Evolutionary conservation across 2,888 invertebrate species (phyloP), one percentile per base, ranked within the genome.

Genomic region (Caenorhabditis doughertyi): DNA sequence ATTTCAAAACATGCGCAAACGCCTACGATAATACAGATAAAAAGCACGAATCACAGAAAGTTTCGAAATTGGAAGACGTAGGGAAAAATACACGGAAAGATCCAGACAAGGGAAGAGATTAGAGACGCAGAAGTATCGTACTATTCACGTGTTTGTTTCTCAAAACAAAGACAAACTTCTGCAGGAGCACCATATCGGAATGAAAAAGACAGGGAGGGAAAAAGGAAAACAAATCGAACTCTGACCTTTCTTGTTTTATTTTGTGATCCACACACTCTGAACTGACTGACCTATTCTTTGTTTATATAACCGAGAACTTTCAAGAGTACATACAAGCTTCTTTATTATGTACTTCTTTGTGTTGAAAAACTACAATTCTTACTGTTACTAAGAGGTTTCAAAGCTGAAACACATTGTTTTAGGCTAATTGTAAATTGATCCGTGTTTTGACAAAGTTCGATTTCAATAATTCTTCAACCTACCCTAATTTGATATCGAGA

Each of bases 21-120:
- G 67, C 76, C 76, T 60, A 76, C 76, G 67, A 67, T n/a, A 68
- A 51, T 42, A 67, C 76, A 76, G 58, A 76, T 49, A 51, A 13
- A 51, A 51, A 35, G 21, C 49, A 51, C 51, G 47, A 65, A 51
- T 65, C 51, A 65, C 65, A 51, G 42, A 60, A 56, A 32, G 9
- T n/a, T n/a, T 13, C 9, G 39, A 39, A 16, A 39, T 39, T 2
- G 21, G 13, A 60, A 23, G 51, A 25, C 5, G 8, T 9, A 44
- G 55, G 39, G 27, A 44, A 8, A 25, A 16, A 67, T 9, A 67
- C 23, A n/a, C 13, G 23, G 23, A 25, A 25, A 47, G 44, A 56
- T 56, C 8, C 32, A 32, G 56, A 56, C 23, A 32, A 32, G n/a
- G 16, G 39, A 39, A n/a, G 39, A 39, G 39, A 21, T 0, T 16